Conservation (phyloP, 1,140 invertebrate genomes). For the Lepidurus couesii region DNA sequence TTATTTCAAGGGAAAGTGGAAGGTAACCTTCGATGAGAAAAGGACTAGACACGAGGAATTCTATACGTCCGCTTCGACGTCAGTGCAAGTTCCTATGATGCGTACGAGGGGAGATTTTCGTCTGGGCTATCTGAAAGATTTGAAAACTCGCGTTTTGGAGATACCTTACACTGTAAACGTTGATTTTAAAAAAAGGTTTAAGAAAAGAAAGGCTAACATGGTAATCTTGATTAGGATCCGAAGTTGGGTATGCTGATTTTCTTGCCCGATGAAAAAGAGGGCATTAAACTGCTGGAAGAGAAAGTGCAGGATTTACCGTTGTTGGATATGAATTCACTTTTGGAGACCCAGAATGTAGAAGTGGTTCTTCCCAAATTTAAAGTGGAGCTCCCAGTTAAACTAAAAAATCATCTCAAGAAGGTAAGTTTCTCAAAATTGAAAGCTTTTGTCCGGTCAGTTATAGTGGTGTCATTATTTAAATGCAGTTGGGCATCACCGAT, state of each 20-base stretch:
- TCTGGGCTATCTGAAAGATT: slow-evolving; percentile 50
- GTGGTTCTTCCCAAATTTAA: slow-evolving; percentile 69
- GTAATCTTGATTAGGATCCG: slow-evolving; percentile 55
- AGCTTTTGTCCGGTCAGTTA: neutral
- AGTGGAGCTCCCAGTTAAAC: slow-evolving; percentile 59
- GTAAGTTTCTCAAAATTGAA: slow-evolving; percentile 45
- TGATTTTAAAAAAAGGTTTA: slow-evolving; percentile 36
- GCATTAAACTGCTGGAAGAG: slow-evolving; percentile 53
- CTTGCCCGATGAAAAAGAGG: slow-evolving; percentile 57
- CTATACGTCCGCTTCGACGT: slow-evolving; percentile 44
- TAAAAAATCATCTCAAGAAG: slow-evolving; percentile 56
- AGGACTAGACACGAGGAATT: slow-evolving; percentile 56
- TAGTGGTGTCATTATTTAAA: slow-evolving; percentile 40
- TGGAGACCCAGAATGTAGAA: slow-evolving; percentile 47
- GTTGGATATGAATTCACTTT: slow-evolving; percentile 44
- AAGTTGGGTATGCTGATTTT: slow-evolving; percentile 67
- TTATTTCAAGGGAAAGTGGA: slow-evolving; percentile 80
- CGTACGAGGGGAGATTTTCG: slow-evolving; percentile 52
- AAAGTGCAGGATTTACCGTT: slow-evolving; percentile 46
- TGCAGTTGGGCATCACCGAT: slow-evolving; percentile 61
- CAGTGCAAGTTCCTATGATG: slow-evolving; percentile 60
- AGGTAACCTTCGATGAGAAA: slow-evolving; percentile 54
- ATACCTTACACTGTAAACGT: slow-evolving; percentile 58
- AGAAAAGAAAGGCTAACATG: slow-evolving; percentile 41
- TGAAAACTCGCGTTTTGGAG: slow-evolving; percentile 61